Base-by-base conservation (phyloP, 1,140 invertebrate species). In the Harpegnathos saltator region DNA sequence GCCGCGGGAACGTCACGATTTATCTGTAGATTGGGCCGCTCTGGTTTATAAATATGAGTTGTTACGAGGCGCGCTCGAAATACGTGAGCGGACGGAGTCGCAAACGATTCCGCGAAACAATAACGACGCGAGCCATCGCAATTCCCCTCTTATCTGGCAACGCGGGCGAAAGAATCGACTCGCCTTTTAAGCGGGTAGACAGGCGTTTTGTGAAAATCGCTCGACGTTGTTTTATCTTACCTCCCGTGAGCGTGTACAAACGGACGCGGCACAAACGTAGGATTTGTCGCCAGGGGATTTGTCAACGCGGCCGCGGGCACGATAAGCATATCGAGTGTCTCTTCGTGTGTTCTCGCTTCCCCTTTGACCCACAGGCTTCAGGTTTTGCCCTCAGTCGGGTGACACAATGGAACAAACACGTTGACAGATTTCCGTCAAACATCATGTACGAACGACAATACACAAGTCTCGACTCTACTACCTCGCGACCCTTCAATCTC, bases 321-420 rank as follows among this genome's bases (percentile, higher is more conserved):
- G 75, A 78, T 71, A 80, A 80, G 14, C 65, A 38, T 80, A 80
- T 80, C 65, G 7, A 77, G n/a, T 66, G 66, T 66, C 74, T 77
- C 26, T 52, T 22, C 48, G 26, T 68, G 38, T 7, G 58, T 80
- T 80, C 58, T 78, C 44, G 29, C 22, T 38, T 15, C 54, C 33
- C 19, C 29, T 72, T 72, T 72, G 14, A 22, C 11, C 15, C 58
- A 29, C 22, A 24, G n/a, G 59, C 59, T 80, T 80, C 33, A 71
- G 19, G 17, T 69, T 78, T 38, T n/a, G 58, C n/a, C 69, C 38
- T 68, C 22, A 9, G 38, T 66, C 29, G 38, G 33, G 19, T 15
- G 14, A 65, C 54, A 77, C 74, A 77, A 80, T 59, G 69, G 54
- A 80, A 48, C 17, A 22, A n/a, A 69, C 44, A 69, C 54, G 75